Evolutionary conservation across 2,797 vertebrate species (phyloP).

Genomic region (Molothrus ater): DNA sequence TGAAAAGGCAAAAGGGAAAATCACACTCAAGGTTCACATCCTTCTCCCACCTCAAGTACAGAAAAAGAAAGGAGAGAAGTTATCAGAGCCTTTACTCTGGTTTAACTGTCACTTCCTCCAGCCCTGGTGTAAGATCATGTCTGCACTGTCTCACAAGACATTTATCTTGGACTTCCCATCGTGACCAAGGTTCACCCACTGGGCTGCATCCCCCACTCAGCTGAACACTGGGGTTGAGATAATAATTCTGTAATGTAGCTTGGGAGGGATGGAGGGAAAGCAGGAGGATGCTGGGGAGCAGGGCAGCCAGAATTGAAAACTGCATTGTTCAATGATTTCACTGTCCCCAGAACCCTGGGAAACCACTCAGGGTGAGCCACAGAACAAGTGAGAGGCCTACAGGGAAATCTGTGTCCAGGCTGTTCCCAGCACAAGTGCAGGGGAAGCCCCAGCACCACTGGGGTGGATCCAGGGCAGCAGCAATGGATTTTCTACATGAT

Average conservation of each 20-base stretch:
- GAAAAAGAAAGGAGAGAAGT: background rate
- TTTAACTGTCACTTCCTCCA: background rate
- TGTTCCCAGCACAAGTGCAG: background rate
- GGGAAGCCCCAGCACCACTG: background rate
- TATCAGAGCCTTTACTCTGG: background rate
- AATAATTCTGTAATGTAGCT: fast-evolving
- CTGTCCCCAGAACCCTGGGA: background rate
- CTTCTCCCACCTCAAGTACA: background rate
- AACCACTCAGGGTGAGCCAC: background rate
- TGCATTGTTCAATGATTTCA: background rate
- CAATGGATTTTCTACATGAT: fast-evolving
- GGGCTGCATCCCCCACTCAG: background rate
- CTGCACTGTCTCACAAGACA: background rate
- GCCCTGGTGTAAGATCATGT: background rate
- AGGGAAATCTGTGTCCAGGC: background rate
- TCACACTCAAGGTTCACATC: background rate
- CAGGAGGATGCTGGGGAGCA: background rate
- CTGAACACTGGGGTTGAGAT: background rate
- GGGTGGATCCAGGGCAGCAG: fast-evolving
- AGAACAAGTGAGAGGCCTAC: background rate
- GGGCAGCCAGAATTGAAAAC: background rate
- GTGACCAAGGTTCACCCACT: fast-evolving
- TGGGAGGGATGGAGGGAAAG: background rate
- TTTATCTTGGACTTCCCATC: background rate
- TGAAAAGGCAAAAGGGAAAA: background rate